Evolutionary conservation across 2,797 vertebrate genomes (phyloP), one percentile per base, ranked within the genome.

Genomic region (Myotis vivesi): DNA sequence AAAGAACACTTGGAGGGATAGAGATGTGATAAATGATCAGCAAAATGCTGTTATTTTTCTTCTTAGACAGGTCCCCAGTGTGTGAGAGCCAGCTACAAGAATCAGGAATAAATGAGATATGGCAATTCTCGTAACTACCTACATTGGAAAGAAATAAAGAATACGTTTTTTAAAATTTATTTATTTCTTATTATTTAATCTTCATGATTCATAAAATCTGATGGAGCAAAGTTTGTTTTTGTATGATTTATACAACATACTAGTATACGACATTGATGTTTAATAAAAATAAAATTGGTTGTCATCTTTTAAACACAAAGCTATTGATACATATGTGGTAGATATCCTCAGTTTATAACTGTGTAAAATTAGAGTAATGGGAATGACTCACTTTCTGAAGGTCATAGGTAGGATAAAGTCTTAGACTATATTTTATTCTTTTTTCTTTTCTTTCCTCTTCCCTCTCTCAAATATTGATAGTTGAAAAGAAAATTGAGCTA

Each of bases 231-330:
- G 33, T 57, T 80, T 51, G n/a, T 79, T 89, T 81, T 87, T 44
- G 1, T 80, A 41, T 91, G 73, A 87, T 73, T 76, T 93, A 44
- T 30, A 69, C 38, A 17, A 82, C 80, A 72, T 62, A 25, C 55
- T 57, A 25, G 55, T 91, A 36, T 30, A 69, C 19, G 5, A 82
- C 75, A 72, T 55, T 66, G 19, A 51, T 76, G 33, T 22, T 85
- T 75, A 83, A 68, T 96, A 73, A 83, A 87, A 96, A 59, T 71
- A 72, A 91, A 94, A 73, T 4, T 68, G 36, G 49, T 73, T 84
- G 30, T 73, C 64, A 36, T 77, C 55, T 68, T 53, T 12, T 51
- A 64, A 93, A 38, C 33, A 79, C 36, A 69, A 23, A 87, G 28
- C 30, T 91, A 53, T 73, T 46, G n/a, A 53, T 80, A 36, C 38